Base-by-base conservation (phyloP, 2,888 invertebrate genomes). In the Gari tellinella region DNA sequence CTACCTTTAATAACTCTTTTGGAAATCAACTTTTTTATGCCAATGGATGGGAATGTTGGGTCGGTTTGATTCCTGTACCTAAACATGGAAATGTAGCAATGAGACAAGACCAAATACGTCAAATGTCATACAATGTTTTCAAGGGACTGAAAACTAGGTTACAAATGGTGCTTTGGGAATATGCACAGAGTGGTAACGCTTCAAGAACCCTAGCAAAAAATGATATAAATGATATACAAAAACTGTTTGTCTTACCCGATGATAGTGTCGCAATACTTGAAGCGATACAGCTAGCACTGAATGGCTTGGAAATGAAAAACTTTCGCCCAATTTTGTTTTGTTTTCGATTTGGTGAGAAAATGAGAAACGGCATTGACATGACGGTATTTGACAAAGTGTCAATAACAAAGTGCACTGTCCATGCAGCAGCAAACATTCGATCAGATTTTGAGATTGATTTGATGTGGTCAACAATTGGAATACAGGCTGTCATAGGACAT, bases 331-430 rank as follows among this genome's bases (percentile, higher is more conserved):
- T 70, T 15, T 15, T 58, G 10, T 76, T 76, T 52, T 72, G 75
- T 38, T 76, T 70, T 58, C 57, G 76, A 2, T 72, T 76, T 53
- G 67, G 72, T n/a, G 76, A 76, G 40, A 70, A 76, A 67, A 26
- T 46, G 48, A 19, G 15, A 14, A 41, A 26, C 1, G 67, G 61
- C 17, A 7, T 76, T 25, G 46, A 48, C 21, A 52, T 72, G 26
- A 45, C 12, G 12, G 21, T 21, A 15, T 66, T 67, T 17, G 43
- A 55, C 26, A 21, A 17, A 8, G 25, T 40, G n/a, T 23, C 53
- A 19, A 58, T 67, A 41, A 38, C 1, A 14, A 8, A 41, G 12
- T 21, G 19, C 26, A 69, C 61, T 5, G 61, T 75, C 31, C 70
- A 70, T 51, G 26, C 51, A 37, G 75, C 66, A 17, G 52, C 53